These are phyloP conservation scores for Tetranychus urticae DNA, from an alignment of 1,140 invertebrate genomes.

Conservation along the genomic window DNA sequence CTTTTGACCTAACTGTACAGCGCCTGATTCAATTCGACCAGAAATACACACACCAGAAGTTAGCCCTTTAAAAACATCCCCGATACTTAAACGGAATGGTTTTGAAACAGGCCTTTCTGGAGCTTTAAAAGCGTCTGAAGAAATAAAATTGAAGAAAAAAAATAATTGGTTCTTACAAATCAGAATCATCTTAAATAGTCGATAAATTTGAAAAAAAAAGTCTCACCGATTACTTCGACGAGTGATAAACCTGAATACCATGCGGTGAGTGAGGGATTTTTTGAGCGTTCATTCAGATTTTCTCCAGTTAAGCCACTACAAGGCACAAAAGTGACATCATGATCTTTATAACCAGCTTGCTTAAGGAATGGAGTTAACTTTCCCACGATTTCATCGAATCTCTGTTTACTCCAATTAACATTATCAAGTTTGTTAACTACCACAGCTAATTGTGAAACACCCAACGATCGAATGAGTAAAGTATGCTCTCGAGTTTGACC, in stretches of 20 bases:
- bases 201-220: not conserved
- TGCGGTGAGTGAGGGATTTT: slow-evolving; percentile 34
- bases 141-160: slow-evolving; percentile 10
- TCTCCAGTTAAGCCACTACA: slow-evolving; percentile 84
- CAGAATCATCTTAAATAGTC: not conserved
- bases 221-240: slow-evolving; percentile 48
- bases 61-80: slow-evolving; percentile 82
- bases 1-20: slow-evolving; percentile 57
- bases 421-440: slow-evolving; percentile 68
- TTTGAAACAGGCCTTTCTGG: slow-evolving; percentile 52
- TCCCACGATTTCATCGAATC: slow-evolving; percentile 60
- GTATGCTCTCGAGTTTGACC: slow-evolving; percentile 96
- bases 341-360: slow-evolving; percentile 77
- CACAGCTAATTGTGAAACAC: slow-evolving; percentile 58
- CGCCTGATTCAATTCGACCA: slow-evolving; percentile 73
- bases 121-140: slow-evolving; percentile 47
- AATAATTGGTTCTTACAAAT: not conserved
- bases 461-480: slow-evolving; percentile 61
- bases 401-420: slow-evolving; percentile 44
- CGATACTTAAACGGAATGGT: slow-evolving; percentile 70
- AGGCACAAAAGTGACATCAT: slow-evolving; percentile 69
- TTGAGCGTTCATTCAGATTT: slow-evolving; percentile 50
- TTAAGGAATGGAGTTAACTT: slow-evolving; percentile 72
- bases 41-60: slow-evolving; percentile 57
- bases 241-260: slow-evolving; percentile 71